A percentile compares a stretch with the other conserved stretches of the same genome.
Evolutionary conservation across 2,113 vertebrate genomes (phyloP).

Genomic region (Helogale parvula): DNA sequence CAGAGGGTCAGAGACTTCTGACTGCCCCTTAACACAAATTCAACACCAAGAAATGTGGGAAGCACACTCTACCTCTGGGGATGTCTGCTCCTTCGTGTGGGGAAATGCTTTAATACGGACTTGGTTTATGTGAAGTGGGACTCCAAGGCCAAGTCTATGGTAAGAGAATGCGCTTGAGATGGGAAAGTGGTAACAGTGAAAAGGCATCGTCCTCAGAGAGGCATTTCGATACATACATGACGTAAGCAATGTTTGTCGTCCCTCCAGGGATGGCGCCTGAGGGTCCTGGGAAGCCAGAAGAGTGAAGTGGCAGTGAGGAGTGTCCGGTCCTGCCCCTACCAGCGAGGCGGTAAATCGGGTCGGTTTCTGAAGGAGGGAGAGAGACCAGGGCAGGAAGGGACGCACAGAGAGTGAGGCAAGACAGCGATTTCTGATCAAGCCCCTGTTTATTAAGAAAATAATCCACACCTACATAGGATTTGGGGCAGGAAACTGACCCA

Average conservation of each 20-base stretch:
- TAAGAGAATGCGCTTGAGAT: neutral
- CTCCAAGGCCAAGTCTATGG: neutral
- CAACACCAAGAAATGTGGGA: neutral
- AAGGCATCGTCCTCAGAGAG: neutral
- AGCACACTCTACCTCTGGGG: neutral
- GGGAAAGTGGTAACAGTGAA: fast-evolving
- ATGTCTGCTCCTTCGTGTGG: neutral
- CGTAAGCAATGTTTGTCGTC: neutral
- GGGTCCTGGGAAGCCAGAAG: too few relatives aligned
- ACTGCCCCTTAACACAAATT: neutral
- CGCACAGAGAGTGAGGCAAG: too few relatives aligned
- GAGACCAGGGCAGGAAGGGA: too few relatives aligned
- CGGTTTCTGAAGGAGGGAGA: too few relatives aligned
- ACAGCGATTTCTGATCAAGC: too few relatives aligned
- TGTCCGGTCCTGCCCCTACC: too few relatives aligned
- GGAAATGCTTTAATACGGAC: neutral
- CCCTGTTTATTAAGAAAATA: too few relatives aligned
- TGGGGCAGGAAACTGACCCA: too few relatives aligned
- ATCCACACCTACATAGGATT: too few relatives aligned
- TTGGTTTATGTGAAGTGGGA: neutral
- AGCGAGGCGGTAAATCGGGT: too few relatives aligned
- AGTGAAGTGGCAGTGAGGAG: neutral
- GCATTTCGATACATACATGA: neutral
- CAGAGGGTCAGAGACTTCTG: neutral
- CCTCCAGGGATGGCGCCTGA: too few relatives aligned